Evolutionary conservation across 1,140 invertebrate genomes (phyloP).

Genomic region (Holotrichia oblita): DNA sequence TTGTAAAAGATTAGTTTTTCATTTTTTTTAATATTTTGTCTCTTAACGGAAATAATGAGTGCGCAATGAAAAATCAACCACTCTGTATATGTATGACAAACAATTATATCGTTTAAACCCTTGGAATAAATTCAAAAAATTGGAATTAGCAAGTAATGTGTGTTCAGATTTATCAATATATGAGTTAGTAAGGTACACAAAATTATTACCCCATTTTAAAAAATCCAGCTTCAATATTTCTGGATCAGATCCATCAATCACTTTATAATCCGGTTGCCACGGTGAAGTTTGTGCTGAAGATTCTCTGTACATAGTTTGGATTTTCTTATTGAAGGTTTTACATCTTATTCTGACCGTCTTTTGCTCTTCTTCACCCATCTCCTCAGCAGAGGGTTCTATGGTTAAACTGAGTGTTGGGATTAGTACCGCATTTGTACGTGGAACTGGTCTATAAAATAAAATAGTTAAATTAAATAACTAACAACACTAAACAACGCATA

Average conservation of each 20-base stretch:
- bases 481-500: neutral
- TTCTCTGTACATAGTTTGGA: slow-evolving; percentile 79
- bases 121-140: too few species aligned
- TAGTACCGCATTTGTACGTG: neutral
- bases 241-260: slow-evolving; percentile 63
- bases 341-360: neutral
- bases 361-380: neutral
- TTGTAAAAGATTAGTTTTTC: too few species aligned
- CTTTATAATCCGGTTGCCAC: slow-evolving; percentile 72
- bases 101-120: too few species aligned
- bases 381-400: neutral
- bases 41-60: too few species aligned
- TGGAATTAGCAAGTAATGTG: too few species aligned
- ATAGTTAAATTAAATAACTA: neutral
- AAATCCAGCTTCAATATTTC: slow-evolving; percentile 72
- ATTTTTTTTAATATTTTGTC: too few species aligned
- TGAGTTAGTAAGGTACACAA: too few species aligned
- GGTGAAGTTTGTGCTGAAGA: slow-evolving; percentile 80
- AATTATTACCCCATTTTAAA: slow-evolving; percentile 66
- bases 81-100: too few species aligned
- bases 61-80: too few species aligned
- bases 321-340: slow-evolving; percentile 40
- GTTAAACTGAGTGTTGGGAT: slow-evolving; percentile 18
- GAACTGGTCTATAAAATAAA: slow-evolving; percentile 21
- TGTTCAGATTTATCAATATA: too few species aligned